A percentile compares a stretch with the other conserved stretches of the same genome.
Evolutionary conservation across 2,797 vertebrate species (phyloP).

Genomic region (Botia kubotai): DNA sequence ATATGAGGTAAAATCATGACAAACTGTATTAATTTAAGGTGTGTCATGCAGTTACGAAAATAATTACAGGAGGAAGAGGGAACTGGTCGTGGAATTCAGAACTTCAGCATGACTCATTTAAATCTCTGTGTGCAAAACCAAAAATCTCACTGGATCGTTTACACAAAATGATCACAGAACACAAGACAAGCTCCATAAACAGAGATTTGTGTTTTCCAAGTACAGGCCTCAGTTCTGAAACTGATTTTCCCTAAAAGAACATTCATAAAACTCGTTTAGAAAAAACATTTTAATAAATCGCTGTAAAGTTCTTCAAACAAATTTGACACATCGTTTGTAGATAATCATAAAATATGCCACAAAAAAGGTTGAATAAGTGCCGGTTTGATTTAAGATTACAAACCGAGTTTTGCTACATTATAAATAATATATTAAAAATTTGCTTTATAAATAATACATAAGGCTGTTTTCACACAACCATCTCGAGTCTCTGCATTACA

Average conservation of each 20-base stretch:
- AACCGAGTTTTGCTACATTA: constrained; percentile 29
- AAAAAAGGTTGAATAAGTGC: background rate
- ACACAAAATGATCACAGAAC: too few relatives aligned
- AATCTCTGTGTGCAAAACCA: too few relatives aligned
- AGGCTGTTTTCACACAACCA: background rate
- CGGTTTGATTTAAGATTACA: background rate
- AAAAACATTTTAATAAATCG: constrained; percentile 30
- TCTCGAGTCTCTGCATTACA: background rate
- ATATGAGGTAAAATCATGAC: background rate
- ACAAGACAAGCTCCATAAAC: too few relatives aligned
- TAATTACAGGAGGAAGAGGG: too few relatives aligned
- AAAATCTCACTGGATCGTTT: too few relatives aligned
- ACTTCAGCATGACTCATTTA: too few relatives aligned
- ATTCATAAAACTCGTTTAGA: background rate
- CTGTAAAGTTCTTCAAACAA: constrained; percentile 1
- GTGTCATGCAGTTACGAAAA: too few relatives aligned
- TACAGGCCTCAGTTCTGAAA: too few relatives aligned
- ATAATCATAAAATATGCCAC: constrained; percentile 13
- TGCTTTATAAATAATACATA: background rate
- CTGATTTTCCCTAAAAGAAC: background rate
- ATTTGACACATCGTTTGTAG: background rate
- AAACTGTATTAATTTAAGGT: too few relatives aligned
- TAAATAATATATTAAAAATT: too few relatives aligned
- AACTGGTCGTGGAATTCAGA: too few relatives aligned
- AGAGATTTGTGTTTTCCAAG: too few relatives aligned